Percentiles rank a stretch among this genome's conserved stretches.
These are phyloP conservation scores for Drosophila tristis DNA, from an alignment of 1,140 invertebrate species.

Conservation along the genomic window DNA sequence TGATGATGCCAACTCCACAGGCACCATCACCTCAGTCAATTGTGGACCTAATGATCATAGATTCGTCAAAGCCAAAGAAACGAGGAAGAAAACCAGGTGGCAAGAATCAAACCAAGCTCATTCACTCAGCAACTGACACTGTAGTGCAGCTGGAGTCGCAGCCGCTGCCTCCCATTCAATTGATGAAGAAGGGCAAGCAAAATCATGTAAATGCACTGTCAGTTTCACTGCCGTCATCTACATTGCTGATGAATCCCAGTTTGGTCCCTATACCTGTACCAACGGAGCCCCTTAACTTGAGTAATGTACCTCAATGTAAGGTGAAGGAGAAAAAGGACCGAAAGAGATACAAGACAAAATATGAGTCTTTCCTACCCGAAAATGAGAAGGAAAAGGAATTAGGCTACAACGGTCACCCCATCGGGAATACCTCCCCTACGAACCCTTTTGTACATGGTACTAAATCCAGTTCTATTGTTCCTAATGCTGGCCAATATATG, in stretches of 20 bases:
- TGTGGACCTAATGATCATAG: slow-evolving; percentile 15
- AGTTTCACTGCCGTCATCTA: background rate
- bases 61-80: slow-evolving; percentile 62
- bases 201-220: slow-evolving; percentile 2
- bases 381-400: background rate
- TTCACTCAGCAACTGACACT: too few relatives aligned
- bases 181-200: slow-evolving; percentile 24
- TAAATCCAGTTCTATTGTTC: background rate
- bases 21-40: background rate
- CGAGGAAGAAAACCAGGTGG: slow-evolving; percentile 75
- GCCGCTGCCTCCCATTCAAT: background rate
- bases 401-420: background rate
- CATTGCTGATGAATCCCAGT: background rate
- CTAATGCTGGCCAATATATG: slow-evolving; percentile 8
- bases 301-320: slow-evolving; percentile 15
- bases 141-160: background rate
- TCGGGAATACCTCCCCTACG: slow-evolving; percentile 5
- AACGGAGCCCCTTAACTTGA: slow-evolving; percentile 58
- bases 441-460: background rate
- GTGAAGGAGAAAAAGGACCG: slow-evolving; percentile 57
- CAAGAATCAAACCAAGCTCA: slow-evolving; percentile 54
- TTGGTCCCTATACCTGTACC: background rate
- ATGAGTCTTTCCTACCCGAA: background rate
- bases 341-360: slow-evolving; percentile 52
- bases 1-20: too few relatives aligned